Evolutionary conservation across 2,888 invertebrate genomes (phyloP), one percentile per base, ranked within the genome.

Genomic region (Arrhopalites spinosus): DNA sequence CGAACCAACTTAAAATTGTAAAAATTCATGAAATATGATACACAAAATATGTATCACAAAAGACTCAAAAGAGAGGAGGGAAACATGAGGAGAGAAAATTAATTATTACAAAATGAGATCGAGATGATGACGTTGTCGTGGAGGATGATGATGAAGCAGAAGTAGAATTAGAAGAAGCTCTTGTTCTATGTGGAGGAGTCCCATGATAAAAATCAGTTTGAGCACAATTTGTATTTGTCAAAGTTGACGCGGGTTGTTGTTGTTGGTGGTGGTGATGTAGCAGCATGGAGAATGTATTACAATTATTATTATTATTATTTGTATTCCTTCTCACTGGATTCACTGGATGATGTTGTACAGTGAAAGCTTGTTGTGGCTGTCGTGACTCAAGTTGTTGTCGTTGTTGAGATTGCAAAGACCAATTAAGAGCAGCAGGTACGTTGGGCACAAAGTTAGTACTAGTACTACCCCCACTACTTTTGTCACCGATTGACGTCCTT

Each of bases 71-170:
- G 64, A 23, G 20, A n/a, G 36, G 13, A 27, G 29, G 23, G 23
- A 64, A 25, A 64, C 36, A 36, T 30, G n/a, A 64, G 64, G 15
- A 36, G n/a, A n/a, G 20, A 53, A 69, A 70, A 70, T 30, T 68
- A 67, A 53, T 53, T 66, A 67, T 81, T 80, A 81, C 80, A 75
- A 79, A 78, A 71, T 81, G 77, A 75, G 80, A 74, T 79, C 78
- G 23, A 30, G 63, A 47, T 45, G 50, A 23, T n/a, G n/a, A n/a
- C 30, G 53, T 25, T 68, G 68, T n/a, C n/a, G n/a, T n/a, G n/a
- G n/a, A n/a, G n/a, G n/a, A n/a, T n/a, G n/a, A n/a, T n/a, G n/a
- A n/a, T n/a, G n/a, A n/a, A n/a, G 36, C 36, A 36, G 36, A 11
- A 36, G 3, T 36, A 3, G 36, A 36, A 11, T 3, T 27, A 1